These are phyloP conservation scores for Orientallactaga sibirica DNA, from an alignment of 2,797 vertebrate species.

Conservation along the genomic window DNA sequence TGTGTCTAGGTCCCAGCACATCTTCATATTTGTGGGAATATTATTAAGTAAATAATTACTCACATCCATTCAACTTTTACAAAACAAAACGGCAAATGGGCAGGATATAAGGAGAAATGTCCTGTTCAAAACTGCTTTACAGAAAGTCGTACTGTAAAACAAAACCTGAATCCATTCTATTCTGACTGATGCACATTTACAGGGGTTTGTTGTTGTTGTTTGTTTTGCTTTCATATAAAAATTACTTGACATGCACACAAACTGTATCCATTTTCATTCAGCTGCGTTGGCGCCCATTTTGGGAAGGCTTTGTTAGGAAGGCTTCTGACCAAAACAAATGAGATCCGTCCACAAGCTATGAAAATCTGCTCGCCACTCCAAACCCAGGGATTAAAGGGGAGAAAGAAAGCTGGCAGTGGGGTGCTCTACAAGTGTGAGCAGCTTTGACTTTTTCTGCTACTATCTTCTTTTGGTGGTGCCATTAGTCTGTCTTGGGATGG, in stretches of 20 bases:
- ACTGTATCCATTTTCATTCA: conserved; percentile 57
- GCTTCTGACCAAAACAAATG: conserved; percentile 66
- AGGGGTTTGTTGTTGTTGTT: background rate
- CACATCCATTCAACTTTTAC: conserved; percentile 60
- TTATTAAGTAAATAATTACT: conserved; percentile 56
- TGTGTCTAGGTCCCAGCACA: background rate
- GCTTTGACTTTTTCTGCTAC: conserved; percentile 49
- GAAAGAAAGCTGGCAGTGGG: conserved; percentile 37
- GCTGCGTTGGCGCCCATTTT: background rate
- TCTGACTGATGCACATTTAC: background rate
- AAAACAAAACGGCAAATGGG: conserved; percentile 58
- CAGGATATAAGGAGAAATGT: conserved; percentile 12
- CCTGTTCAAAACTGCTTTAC: conserved; percentile 29
- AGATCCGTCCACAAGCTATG: conserved; percentile 63
- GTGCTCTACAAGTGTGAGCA: conserved; percentile 5
- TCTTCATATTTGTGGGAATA: conserved; percentile 39
- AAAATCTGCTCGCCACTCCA: conserved; percentile 61
- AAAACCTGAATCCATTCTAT: conserved; percentile 60
- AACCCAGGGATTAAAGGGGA: conserved; percentile 49
- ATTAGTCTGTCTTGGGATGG: background rate
- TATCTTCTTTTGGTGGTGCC: background rate
- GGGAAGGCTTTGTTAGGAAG: conserved; percentile 55
- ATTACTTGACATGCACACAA: conserved; percentile 16
- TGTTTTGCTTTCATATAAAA: conserved; percentile 59
- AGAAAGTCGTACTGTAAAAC: conserved; percentile 54